Evolutionary conservation across 2,888 invertebrate species (phyloP), one percentile per base, ranked within the genome.

Genomic region (Trissolcus japonicus): DNA sequence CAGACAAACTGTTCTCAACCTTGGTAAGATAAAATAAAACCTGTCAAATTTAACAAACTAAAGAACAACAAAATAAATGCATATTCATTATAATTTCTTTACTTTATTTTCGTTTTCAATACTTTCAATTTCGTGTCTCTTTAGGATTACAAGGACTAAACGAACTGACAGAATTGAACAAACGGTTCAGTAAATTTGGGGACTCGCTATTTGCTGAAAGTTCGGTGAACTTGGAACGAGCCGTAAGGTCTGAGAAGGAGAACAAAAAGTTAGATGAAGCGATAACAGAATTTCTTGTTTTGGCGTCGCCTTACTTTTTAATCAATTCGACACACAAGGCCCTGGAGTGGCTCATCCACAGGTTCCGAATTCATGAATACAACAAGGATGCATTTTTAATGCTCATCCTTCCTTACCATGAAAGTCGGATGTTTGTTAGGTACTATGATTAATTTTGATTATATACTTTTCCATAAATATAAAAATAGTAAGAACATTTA

Each of bases 321-420:
- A 90, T 97, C 0, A 95, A 94, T 82, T 92, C 94, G 6, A 92
- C 96, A 0, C 96, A 98, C 80, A 96, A 98, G 90, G 94, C 97
- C 1, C 88, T 99, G 55, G 99, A 99, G 91, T 99, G 98, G 98
- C 91, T 99, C 2, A 93, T 99, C 54, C 93, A 96, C 84, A 93
- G 98, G 81, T 98, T 94, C 87, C 93, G 94, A 80, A 94, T 99
- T 76, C 95, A 99, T 83, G 92, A 95, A 63, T 98, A 95, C 89
- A 98, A 98, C 86, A 92, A 93, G 67, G 94, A 96, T 84, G 93
- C 94, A 0, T 91, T 98, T 48, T 90, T 99, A 83, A 91, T 94
- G 76, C 90, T 96, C 7, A 94, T 96, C 66, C 89, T 99, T 65
- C 98, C 99, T 0, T 98, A 97, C 87, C 97, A 98, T 88, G 96